Percentiles rank a stretch among this genome's conserved stretches.
Evolutionary conservation across 2,113 vertebrate genomes (phyloP).

Genomic region (Odontesthes bonariensis): DNA sequence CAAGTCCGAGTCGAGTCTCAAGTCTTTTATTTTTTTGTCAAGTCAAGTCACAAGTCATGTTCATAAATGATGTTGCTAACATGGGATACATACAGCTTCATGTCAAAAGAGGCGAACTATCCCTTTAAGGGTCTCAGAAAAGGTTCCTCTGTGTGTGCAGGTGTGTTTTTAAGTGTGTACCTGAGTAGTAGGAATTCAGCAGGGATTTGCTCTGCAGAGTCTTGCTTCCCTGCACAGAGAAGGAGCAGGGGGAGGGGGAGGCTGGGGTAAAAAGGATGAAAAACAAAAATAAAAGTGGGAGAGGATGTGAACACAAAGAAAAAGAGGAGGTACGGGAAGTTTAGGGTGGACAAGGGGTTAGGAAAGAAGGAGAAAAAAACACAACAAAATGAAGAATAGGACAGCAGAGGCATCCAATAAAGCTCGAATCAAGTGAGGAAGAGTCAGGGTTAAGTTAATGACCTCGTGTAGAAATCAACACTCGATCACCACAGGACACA

Average conservation of each 20-base stretch:
- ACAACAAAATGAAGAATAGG: background rate
- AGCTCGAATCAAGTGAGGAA: background rate
- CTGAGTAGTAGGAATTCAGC: conserved; percentile 89
- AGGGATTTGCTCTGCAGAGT: conserved; percentile 89
- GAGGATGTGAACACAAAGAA: background rate
- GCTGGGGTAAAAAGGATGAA: conserved; percentile 72
- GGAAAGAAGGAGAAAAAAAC: background rate
- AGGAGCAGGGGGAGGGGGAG: conserved; percentile 88
- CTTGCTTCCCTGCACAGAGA: conserved; percentile 91
- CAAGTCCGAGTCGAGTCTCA: too few species aligned
- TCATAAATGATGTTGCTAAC: too few species aligned
- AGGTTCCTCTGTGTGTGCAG: background rate
- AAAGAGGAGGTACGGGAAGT: background rate
- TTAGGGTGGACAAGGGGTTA: background rate
- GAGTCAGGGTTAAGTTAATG: conserved; percentile 2
- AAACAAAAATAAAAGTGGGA: conserved; percentile 49
- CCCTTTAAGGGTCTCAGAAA: background rate
- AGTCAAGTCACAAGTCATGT: too few species aligned
- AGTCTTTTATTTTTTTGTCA: too few species aligned
- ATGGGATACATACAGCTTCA: too few species aligned
- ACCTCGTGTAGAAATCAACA: conserved; percentile 13
- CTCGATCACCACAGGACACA: conserved; percentile 23
- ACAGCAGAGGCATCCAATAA: background rate
- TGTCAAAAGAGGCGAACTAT: too few species aligned
- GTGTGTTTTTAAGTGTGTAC: conserved; percentile 62